Evolutionary conservation across 1,140 invertebrate species (phyloP), one percentile per base, ranked within the genome.

Genomic region (Aphelenchoides avenae): DNA sequence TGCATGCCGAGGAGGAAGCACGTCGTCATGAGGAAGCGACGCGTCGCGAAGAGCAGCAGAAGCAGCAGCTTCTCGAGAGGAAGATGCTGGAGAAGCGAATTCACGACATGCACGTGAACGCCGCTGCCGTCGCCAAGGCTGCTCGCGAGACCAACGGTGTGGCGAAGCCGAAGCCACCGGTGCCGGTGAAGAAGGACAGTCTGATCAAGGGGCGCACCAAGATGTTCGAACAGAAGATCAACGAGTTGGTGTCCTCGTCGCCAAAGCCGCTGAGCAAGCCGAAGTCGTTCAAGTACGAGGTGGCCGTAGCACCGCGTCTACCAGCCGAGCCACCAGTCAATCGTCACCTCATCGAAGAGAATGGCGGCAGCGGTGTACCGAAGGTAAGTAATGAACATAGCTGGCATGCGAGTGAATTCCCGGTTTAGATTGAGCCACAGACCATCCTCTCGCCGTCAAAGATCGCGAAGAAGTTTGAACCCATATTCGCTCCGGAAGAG

Each of bases 261-360:
- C 57, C 22, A 34, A 66, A 58, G 34, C 46, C 61, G 9, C 20
- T 44, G 3, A 58, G 15, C 18, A 64, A 59, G 36, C 66, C 66
- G 27, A 59, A 69, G 41, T 52, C 64, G 15, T 69, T 71, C 30
- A 68, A 61, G 40, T 66, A 51, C 33, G 44, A 69, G 48, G 62
- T 70, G 11, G 41, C 41, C 15, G 39, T 52, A 13, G 22, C 34
- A 9, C 29, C 40, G 26, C 24, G n/a, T 22, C n/a, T 48, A 33
- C 18, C n/a, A n/a, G n/a, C n/a, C n/a, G n/a, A n/a, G n/a, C n/a
- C n/a, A n/a, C n/a, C n/a, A n/a, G n/a, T 49, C 26, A 49, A 49
- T 13, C 41, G 26, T 48, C 27, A 5, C 11, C 15, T 11, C 20
- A 48, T 18, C 33, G 6, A 48, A 4, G 18, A 6, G 40, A 34